Percentiles rank a stretch among this genome's conserved stretches.
These are phyloP conservation scores for Dicerorhinus sumatrensis DNA, from an alignment of 2,113 vertebrate species.

Conservation along the genomic window DNA sequence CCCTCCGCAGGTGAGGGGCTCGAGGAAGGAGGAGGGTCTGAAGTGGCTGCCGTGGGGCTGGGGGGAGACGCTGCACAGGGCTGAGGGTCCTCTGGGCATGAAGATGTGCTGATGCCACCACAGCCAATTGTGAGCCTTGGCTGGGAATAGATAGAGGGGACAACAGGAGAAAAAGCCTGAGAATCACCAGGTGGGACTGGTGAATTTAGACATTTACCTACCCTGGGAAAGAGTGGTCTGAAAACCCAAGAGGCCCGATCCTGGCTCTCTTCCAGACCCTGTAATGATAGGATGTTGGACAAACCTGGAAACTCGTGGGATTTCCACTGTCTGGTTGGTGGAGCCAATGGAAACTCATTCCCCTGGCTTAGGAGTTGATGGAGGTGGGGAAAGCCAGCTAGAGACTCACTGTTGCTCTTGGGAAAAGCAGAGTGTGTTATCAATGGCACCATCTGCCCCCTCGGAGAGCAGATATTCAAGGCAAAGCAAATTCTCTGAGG, in stretches of 20 bases:
- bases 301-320: not conserved
- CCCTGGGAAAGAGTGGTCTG: not conserved
- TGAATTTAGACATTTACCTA: not conserved
- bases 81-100: not conserved
- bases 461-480: not conserved
- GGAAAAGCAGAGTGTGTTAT: not conserved
- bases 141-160: not conserved
- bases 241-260: not conserved
- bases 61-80: not conserved
- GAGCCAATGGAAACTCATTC: not conserved
- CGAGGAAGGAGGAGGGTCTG: not conserved
- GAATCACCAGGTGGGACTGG: not conserved
- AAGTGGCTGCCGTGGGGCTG: not conserved
- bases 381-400: not conserved
- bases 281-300: not conserved
- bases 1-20: rapidly evolving
- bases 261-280: not conserved
- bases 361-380: not conserved
- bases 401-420: not conserved
- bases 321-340: not conserved
- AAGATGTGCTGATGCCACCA: too few relatives aligned
- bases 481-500: not conserved
- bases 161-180: rapidly evolving
- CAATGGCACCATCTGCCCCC: not conserved
- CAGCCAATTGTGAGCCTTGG: not conserved